Evolutionary conservation across 2,888 invertebrate genomes (phyloP).

Genomic region (Lochmaea capreae): DNA sequence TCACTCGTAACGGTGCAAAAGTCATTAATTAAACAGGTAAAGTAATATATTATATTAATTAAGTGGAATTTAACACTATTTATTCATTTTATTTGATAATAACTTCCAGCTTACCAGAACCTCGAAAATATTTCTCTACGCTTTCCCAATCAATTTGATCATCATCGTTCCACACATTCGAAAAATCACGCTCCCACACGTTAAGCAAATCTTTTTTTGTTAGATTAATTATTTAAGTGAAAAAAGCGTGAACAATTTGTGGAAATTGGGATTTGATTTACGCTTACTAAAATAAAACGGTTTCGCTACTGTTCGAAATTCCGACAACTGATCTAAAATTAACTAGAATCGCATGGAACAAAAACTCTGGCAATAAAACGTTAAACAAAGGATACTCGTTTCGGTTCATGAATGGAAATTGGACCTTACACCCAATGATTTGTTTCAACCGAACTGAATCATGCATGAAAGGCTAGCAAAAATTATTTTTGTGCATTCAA

Average conservation of each 20-base stretch:
- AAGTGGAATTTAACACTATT: too few species aligned
- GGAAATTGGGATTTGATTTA: neutral
- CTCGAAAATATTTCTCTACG: too few species aligned
- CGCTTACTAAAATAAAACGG: slow-evolving; percentile 3
- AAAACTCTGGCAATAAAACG: slow-evolving; percentile 5
- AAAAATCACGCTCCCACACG: too few species aligned
- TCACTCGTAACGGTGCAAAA: too few species aligned
- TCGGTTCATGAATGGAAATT: slow-evolving; percentile 11
- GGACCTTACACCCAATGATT: slow-evolving; percentile 24
- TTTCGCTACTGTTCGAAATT: slow-evolving; percentile 1
- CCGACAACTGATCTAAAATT: slow-evolving; percentile 7
- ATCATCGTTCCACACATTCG: too few species aligned
- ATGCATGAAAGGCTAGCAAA: slow-evolving; percentile 20
- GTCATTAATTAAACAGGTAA: too few species aligned
- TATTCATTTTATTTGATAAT: too few species aligned
- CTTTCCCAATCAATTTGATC: too few species aligned
- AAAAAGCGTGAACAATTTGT: neutral
- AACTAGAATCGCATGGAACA: slow-evolving; percentile 12
- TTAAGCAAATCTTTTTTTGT: too few species aligned
- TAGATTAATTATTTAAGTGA: too few species aligned
- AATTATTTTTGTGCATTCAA: slow-evolving; percentile 24
- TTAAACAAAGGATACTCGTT: slow-evolving; percentile 13
- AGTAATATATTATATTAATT: too few species aligned
- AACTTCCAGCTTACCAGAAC: too few species aligned
- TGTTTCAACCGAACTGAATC: slow-evolving; percentile 22